A percentile compares a stretch with the other conserved stretches of the same genome.
Evolutionary conservation across 2,113 vertebrate species (phyloP).

Genomic region (Campylomormyrus tamandua): DNA sequence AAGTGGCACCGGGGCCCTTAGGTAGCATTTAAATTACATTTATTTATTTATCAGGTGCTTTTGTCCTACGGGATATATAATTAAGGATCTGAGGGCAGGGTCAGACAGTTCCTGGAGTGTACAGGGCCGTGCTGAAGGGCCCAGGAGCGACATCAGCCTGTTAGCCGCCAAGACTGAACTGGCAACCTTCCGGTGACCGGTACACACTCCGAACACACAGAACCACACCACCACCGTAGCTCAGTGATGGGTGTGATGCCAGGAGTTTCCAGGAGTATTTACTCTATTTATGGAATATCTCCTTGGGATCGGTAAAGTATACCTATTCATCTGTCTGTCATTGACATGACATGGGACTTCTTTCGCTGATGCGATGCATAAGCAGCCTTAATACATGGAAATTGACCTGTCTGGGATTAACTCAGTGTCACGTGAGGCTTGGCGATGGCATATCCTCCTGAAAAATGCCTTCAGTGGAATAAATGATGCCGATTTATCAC

Average conservation of each 20-base stretch:
- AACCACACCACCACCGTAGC: neutral
- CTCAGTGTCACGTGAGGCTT: neutral
- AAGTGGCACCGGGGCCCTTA: neutral
- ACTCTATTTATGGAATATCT: neutral
- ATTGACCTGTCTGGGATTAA: neutral
- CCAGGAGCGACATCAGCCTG: neutral
- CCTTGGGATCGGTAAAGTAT: neutral
- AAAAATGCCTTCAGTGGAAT: constrained; percentile 5
- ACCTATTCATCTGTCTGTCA: neutral
- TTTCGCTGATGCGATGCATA: neutral
- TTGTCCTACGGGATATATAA: neutral
- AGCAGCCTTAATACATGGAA: neutral
- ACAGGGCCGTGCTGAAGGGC: neutral
- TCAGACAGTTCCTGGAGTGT: neutral
- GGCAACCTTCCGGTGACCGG: neutral
- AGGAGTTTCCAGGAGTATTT: neutral
- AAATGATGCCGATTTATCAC: constrained; percentile 7
- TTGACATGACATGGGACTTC: neutral
- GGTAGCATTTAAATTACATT: neutral
- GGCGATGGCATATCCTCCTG: neutral
- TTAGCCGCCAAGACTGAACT: neutral
- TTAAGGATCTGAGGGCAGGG: neutral
- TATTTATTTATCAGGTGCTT: neutral
- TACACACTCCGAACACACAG: neutral
- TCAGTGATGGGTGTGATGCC: neutral